These are phyloP conservation scores for Polydrusus tereticollis DNA, from an alignment of 2,888 invertebrate species.

Conservation along the genomic window DNA sequence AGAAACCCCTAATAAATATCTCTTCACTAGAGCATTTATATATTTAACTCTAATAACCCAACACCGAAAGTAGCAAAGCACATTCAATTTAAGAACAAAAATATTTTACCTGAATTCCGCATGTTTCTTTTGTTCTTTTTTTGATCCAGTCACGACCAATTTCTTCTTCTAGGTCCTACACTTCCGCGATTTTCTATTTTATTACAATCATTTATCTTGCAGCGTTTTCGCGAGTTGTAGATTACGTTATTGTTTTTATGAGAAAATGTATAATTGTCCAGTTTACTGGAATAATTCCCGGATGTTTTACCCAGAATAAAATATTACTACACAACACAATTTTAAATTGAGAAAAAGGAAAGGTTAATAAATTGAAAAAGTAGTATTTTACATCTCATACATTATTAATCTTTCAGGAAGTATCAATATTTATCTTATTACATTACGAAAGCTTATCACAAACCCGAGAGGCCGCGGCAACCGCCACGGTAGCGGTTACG, in stretches of 20 bases:
- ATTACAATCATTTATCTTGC: conserved; percentile 1
- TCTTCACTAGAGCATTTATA: neutral
- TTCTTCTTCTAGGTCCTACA: neutral
- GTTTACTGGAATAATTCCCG: neutral
- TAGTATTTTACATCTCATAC: no score
- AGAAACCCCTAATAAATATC: no score
- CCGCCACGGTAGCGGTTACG: no score
- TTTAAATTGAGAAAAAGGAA: no score
- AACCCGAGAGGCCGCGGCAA: no score
- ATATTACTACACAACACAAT: no score
- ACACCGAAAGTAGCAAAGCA: neutral
- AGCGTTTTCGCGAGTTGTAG: neutral
- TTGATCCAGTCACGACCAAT: conserved; percentile 8
- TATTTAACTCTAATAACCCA: neutral
- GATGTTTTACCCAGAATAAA: neutral
- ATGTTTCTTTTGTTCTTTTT: neutral
- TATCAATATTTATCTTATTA: no score
- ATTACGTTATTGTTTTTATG: neutral
- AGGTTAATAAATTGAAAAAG: no score
- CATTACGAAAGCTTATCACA: no score
- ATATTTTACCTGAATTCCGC: neutral
- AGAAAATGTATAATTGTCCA: neutral
- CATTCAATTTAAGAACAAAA: neutral
- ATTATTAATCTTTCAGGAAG: no score
- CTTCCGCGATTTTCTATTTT: neutral